phyloP scores from a whole-genome alignment of 2,797 vertebrate genomes.

The Salmo trutta region DNA sequence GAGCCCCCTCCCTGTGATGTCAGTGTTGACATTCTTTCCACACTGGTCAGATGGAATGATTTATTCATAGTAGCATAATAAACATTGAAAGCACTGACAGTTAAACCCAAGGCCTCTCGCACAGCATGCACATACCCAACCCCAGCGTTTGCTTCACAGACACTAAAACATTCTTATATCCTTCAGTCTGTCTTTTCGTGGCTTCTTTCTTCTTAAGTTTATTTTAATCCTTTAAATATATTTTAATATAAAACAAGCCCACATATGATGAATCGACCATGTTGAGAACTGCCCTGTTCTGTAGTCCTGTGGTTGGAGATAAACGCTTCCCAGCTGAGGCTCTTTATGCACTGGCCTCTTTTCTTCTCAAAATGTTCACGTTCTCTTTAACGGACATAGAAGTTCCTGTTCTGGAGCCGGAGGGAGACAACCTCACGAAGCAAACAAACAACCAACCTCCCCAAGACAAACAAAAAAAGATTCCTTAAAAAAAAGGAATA shows the following conservation, averaged over 20 bases:
- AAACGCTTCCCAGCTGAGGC: conserved; percentile 35
- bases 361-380: conserved; percentile 26
- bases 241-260: conserved; percentile 82
- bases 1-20: not conserved
- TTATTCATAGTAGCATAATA: conserved; percentile 84
- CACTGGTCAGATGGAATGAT: conserved; percentile 80
- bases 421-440: conserved; percentile 52
- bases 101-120: conserved; percentile 76
- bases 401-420: conserved; percentile 33
- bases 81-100: conserved; percentile 83
- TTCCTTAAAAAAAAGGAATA: conserved; percentile 48
- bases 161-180: conserved; percentile 47
- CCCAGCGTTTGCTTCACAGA: conserved; percentile 60
- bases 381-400: conserved; percentile 36
- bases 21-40: conserved; percentile 39
- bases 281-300: conserved; percentile 44
- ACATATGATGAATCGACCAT: conserved; percentile 68
- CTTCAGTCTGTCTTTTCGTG: conserved; percentile 18
- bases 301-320: conserved; percentile 24
- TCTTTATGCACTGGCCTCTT: not conserved
- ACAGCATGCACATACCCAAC: conserved; percentile 69
- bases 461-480: conserved; percentile 59
- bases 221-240: no score
- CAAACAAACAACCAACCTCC: conserved; percentile 58
- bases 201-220: conserved; percentile 34